Conservation (phyloP, 2,113 vertebrate species). For the Melanotaenia duboulayi region DNA sequence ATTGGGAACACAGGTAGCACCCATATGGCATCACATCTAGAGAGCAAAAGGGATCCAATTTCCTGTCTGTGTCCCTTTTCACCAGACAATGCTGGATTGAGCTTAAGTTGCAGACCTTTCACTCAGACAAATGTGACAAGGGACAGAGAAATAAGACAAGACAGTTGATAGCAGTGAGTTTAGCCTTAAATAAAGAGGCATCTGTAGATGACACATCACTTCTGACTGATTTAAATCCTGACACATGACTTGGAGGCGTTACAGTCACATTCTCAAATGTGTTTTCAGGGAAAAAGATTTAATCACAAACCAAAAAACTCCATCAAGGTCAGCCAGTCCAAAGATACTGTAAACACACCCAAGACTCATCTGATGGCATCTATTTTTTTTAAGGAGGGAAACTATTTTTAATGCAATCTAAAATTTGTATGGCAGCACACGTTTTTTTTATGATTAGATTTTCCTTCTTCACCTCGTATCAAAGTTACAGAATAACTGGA, state of each 20-base stretch:
- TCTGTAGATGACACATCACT: not conserved
- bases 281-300: not conserved
- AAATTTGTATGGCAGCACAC: constrained; percentile 21
- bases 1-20: constrained; percentile 30
- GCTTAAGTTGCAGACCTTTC: constrained; percentile 40
- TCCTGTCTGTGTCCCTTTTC: constrained; percentile 55
- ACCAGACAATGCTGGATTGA: constrained; percentile 25
- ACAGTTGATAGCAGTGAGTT: constrained; percentile 3
- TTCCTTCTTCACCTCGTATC: constrained; percentile 19
- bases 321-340: constrained; percentile 9
- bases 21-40: constrained; percentile 30
- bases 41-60: constrained; percentile 63
- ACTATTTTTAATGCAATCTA: constrained; percentile 32
- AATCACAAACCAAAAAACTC: not conserved
- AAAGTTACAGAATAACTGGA: constrained; percentile 27
- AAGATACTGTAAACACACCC: constrained; percentile 15
- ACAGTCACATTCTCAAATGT: not conserved
- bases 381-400: constrained; percentile 16
- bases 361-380: constrained; percentile 7
- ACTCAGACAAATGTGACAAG: constrained; percentile 23
- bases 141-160: not conserved
- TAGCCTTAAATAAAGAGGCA: constrained; percentile 20
- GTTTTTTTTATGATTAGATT: constrained; percentile 37
- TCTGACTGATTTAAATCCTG: not conserved
- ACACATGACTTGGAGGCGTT: not conserved